A percentile compares a stretch with the other conserved stretches of the same genome.
Evolutionary conservation across 2,888 invertebrate genomes (phyloP).

Genomic region (Drosophila pseudotalamancana): DNA sequence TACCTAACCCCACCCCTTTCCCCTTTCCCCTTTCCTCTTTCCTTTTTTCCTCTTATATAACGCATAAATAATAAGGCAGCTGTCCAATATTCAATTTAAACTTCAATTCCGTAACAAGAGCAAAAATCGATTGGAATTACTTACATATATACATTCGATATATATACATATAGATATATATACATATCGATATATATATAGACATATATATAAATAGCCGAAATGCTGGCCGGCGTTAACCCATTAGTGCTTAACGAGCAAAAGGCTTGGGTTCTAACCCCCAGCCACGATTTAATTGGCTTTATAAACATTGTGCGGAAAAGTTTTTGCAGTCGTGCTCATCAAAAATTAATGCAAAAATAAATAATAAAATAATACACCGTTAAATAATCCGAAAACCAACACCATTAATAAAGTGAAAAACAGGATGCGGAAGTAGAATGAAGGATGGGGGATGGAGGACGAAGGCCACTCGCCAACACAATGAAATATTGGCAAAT

Average conservation of each 20-base stretch:
- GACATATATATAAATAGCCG: not conserved
- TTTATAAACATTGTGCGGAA: conserved; percentile 52
- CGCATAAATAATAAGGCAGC: conserved; percentile 73
- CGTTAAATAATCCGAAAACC: conserved; percentile 82
- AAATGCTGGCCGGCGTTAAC: conserved; percentile 35
- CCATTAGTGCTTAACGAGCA: conserved; percentile 44
- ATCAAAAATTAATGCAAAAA: conserved; percentile 81
- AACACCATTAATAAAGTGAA: conserved; percentile 81
- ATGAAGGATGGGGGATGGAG: not conserved
- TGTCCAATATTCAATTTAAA: conserved; percentile 52
- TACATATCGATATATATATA: not conserved
- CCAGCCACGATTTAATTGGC: conserved; percentile 29
- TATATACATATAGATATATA: not conserved
- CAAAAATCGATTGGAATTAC: conserved; percentile 64
- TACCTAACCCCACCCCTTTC: not conserved
- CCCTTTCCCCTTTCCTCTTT: not conserved
- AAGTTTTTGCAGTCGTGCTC: conserved; percentile 50
- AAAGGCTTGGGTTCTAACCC: not conserved
- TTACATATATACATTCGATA: conserved; percentile 27
- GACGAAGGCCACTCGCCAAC: conserved; percentile 45
- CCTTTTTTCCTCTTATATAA: conserved; percentile 29
- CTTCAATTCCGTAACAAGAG: conserved; percentile 46
- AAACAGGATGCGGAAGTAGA: conserved; percentile 22
- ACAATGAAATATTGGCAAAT: conserved; percentile 81
- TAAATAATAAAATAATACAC: conserved; percentile 82